Base-by-base conservation (phyloP, 1,140 invertebrate genomes). In the Aphis gossypii region DNA sequence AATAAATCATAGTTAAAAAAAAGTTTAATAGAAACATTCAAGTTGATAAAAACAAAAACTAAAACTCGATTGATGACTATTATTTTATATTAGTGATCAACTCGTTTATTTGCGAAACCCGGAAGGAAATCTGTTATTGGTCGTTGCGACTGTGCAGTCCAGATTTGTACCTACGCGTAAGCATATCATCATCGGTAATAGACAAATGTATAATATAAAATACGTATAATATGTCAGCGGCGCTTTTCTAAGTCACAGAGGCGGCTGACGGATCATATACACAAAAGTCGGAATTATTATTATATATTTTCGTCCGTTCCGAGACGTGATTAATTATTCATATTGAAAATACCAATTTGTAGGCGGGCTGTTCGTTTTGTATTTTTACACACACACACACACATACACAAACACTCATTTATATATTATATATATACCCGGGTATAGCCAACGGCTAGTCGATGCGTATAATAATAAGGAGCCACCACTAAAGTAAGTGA, bases 331-430 rank as follows among this genome's bases (percentile, higher is more conserved):
- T 91, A 68, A 91, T 91, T 91, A 91, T 76, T 91, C 90, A 91
- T 91, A 91, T 91, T 91, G 90, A 44, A 68, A 91, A 91, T 91
- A 91, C 90, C 90, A 46, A 91, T 91, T 91, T 76, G 90, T 60
- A 91, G 90, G 90, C 54, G 90, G 60, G 56, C 51, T 44, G 30
- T 68, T 68, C 56, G 38, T 91, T 44, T 68, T 44, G 35, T 90
- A n/a, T 91, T 44, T 68, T 76, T 60, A 46, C 44, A 46, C 20
- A 41, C 41, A 60, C 56, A 41, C 41, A 60, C 60, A 60, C 30
- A n/a, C 60, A 46, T 5, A 56, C 56, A 90, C 48, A 51, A 51
- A 18, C 48, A 51, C 48, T 18, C 23, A 4, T 60, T 54, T 91
- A 68, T 91, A 68, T 91, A 68, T 48, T 88, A 88, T 30, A 88